phyloP scores from a whole-genome alignment of 2,113 vertebrate genomes.

The Phrynosoma blainvillii region DNA sequence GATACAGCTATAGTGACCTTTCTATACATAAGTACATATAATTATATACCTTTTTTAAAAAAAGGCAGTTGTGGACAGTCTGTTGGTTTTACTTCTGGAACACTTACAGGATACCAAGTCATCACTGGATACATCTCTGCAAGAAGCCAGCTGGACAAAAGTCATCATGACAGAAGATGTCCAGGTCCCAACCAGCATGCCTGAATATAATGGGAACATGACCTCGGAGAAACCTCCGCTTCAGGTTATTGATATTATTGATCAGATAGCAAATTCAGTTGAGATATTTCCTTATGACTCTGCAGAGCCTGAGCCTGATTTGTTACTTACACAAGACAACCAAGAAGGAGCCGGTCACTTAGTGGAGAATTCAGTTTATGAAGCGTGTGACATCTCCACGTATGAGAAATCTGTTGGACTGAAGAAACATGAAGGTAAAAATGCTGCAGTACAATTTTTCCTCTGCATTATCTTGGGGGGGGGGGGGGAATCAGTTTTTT shows the following conservation, averaged over 20 bases:
- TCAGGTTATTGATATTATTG: conserved; percentile 59
- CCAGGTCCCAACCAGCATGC: conserved; percentile 27
- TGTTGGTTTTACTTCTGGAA: conserved; percentile 11
- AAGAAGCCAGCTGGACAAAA: background rate
- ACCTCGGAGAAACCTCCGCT: conserved; percentile 42
- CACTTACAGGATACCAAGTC: conserved; percentile 13
- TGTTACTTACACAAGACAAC: background rate
- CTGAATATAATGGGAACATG: conserved; percentile 62
- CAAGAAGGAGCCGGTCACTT: conserved; percentile 38
- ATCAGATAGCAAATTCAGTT: conserved; percentile 40
- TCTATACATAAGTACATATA: background rate
- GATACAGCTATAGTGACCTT: accelerated
- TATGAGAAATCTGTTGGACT: conserved; percentile 7
- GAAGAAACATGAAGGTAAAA: conserved; percentile 67
- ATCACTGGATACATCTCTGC: background rate
- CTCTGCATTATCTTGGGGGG: background rate
- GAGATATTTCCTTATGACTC: background rate
- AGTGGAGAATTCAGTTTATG: background rate
- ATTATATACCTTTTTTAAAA: background rate
- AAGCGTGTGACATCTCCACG: background rate
- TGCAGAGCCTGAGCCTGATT: background rate
- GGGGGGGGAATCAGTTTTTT: background rate
- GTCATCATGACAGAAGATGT: conserved; percentile 78
- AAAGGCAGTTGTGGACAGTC: background rate
- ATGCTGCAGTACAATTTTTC: background rate